Conservation (phyloP, 2,797 vertebrate species). For the Echeneis naucrates region DNA sequence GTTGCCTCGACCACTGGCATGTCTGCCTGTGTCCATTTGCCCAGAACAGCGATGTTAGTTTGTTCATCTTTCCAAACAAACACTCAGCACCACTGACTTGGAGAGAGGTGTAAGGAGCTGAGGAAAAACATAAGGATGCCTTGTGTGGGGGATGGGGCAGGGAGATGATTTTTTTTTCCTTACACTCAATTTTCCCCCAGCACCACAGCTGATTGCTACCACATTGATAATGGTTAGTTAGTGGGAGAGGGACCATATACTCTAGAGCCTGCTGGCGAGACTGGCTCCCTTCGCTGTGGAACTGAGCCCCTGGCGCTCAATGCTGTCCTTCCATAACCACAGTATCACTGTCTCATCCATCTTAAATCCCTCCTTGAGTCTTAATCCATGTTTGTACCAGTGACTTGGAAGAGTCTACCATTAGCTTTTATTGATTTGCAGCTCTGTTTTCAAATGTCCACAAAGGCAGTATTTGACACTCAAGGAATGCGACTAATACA, state of each 20-base stretch:
- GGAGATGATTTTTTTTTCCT: constrained; percentile 64
- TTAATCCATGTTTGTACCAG: constrained; percentile 42
- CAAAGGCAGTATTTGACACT: constrained; percentile 47
- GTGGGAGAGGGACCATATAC: constrained; percentile 54
- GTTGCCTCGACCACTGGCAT: constrained; percentile 72
- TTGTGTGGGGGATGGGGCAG: constrained; percentile 42
- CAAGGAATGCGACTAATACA: constrained; percentile 50
- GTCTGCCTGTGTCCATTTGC: constrained; percentile 67
- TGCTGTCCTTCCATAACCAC: constrained; percentile 42
- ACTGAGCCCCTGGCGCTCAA: constrained; percentile 45
- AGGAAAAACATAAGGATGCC: constrained; percentile 56
- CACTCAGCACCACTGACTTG: constrained; percentile 57
- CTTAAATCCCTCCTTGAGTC: constrained; percentile 40
- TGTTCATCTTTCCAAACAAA: constrained; percentile 72
- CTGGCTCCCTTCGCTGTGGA: constrained; percentile 58
- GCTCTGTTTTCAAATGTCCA: constrained; percentile 52
- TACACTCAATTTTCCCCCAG: constrained; percentile 62
- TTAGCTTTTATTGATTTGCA: constrained; percentile 51
- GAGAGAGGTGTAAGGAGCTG: constrained; percentile 40
- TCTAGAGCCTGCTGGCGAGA: constrained; percentile 61
- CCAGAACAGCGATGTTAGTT: constrained; percentile 73
- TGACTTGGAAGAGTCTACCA: constrained; percentile 35
- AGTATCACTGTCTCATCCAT: constrained; percentile 53
- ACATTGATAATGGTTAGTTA: constrained; percentile 79
- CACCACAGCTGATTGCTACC: constrained; percentile 83